Evolutionary conservation across 2,113 vertebrate genomes (phyloP), one percentile per base, ranked within the genome.

Genomic region (Gavialis gangeticus): DNA sequence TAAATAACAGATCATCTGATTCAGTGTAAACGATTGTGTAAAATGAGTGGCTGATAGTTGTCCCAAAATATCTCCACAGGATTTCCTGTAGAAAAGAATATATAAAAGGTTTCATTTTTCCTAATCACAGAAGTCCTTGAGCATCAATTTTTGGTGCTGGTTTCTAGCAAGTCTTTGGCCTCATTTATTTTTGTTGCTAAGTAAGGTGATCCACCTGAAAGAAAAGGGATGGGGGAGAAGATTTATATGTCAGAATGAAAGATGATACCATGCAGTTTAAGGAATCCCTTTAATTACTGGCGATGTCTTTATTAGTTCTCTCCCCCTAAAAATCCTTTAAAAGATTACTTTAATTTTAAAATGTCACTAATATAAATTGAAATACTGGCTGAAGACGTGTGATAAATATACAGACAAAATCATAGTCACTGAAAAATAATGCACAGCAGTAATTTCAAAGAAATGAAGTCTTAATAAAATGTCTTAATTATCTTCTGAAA

Each of bases 171-270:
- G 93, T 99, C 98, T 96, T 99, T 99, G 34, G 98, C 98, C 98
- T 99, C 98, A 76, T 98, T 99, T 97, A 99, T 98, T 98, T 99
- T 99, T 86, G 97, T 97, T 91, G 98, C 98, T 91, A 99, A 96
- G 94, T 98, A 99, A 58, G 98, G 98, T 58, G 98, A 99, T 94
- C 99, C 98, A 97, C 98, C 99, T 99, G 89, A 93, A 77, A 97
- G 86, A 84, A 97, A 96, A 96, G 22, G 19, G 9, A 24, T 83
- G 89, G 95, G 54, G 87, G 91, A 97, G 46, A 76, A 30, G 82
- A 66, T 67, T 88, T 84, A 95, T 13, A 62, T 4, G 56, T 78
- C 62, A 66, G 25, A 22, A 67, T 67, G 67, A 82, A 81, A 55
- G 16, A 87, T 11, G 15, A 85, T 71, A 69, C 22, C 66, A 78